Evolutionary conservation across 2,888 invertebrate species (phyloP), one percentile per base, ranked within the genome.

Genomic region (Noctuana brunneofusca): DNA sequence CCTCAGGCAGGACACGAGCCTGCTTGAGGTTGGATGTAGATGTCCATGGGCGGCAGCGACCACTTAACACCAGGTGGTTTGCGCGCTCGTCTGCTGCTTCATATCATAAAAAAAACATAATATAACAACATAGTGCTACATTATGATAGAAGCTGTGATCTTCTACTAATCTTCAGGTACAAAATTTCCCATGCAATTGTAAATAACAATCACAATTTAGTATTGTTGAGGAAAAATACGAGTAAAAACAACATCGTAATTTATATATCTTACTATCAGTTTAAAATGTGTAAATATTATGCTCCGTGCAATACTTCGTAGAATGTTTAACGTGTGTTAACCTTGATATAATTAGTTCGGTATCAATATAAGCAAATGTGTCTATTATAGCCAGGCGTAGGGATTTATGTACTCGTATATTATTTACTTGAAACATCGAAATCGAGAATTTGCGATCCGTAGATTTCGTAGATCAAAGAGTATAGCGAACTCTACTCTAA

Each of bases 401-500:
- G 8, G 16, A 16, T 16, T 41, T 14, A 3, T 4, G 0, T 4
- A 14, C 6, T 16, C 20, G 12, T 5, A 9, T 32, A n/a, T 50
- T 50, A 43, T 50, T 62, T 55, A 41, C 55, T 41, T 20, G 54
- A 49, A 55, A 60, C 20, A 38, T 62, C 49, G 54, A n/a, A n/a
- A n/a, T n/a, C n/a, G n/a, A n/a, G n/a, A n/a, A 50, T 66, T 54
- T 38, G 63, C 64, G 53, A 57, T 69, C 65, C 18, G 41, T 68
- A 66, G 64, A 66, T 58, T 69, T 66, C 18, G 41, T 68, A 66
- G 64, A 66, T 64, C 58, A 66, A 58, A 63, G 64, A 66, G 65
- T 69, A 68, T 68, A 71, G 69, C 69, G 66, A 71, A 69, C 70
- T 62, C 54, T 72, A 70, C 71, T 69, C 75, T 74, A 75, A 78